phyloP scores from a whole-genome alignment of 2,797 vertebrate genomes.

The Meriones psammophilus region DNA sequence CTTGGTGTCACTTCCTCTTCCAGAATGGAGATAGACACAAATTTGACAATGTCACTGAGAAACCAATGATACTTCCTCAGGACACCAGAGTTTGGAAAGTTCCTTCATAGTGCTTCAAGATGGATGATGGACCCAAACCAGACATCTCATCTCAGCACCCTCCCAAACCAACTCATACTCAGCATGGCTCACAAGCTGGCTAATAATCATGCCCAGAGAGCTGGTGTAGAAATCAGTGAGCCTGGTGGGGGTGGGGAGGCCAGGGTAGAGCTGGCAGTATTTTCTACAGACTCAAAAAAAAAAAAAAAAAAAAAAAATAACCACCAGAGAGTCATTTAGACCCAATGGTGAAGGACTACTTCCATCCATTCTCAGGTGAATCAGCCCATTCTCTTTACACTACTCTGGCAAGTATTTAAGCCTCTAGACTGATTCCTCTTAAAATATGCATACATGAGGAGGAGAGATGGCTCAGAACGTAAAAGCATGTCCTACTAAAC shows the following conservation, averaged over 20 bases:
- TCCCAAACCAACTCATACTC: background rate
- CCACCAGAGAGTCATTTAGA: background rate
- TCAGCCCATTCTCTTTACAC: background rate
- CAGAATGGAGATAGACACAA: conserved; percentile 43
- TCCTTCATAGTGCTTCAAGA: conserved; percentile 23
- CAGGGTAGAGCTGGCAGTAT: background rate
- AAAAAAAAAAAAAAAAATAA: background rate
- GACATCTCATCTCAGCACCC: background rate
- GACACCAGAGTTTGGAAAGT: conserved; percentile 34
- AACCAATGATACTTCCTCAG: conserved; percentile 14
- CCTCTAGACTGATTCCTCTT: background rate
- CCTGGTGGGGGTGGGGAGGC: background rate
- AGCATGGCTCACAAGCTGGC: conserved; percentile 5
- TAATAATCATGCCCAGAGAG: background rate
- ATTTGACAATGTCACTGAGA: background rate
- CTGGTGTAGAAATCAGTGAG: background rate
- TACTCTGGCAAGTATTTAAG: conserved; percentile 10
- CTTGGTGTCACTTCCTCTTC: background rate
- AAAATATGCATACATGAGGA: background rate
- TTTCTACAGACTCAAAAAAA: background rate
- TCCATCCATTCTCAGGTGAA: background rate
- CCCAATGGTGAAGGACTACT: background rate
- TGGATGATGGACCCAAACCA: background rate
- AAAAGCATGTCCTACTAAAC: background rate
- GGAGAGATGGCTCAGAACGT: background rate